phyloP scores from a whole-genome alignment of 1,140 invertebrate genomes.

The Cherax destructor region DNA sequence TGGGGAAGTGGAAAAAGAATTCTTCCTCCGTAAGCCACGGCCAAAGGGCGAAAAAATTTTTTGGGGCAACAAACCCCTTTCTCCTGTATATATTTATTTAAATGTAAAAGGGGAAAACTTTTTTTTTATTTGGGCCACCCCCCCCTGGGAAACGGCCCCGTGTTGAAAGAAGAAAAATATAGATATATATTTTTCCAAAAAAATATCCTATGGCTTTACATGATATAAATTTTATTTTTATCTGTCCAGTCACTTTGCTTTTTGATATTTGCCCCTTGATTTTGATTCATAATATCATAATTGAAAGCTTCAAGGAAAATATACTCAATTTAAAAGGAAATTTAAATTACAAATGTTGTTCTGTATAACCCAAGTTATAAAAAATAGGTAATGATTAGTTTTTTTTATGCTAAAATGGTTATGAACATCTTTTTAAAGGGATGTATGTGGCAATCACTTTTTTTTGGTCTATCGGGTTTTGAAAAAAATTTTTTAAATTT shows the following conservation, averaged over 20 bases:
- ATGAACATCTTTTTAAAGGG: neutral
- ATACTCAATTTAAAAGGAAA: neutral
- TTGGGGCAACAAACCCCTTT: no score
- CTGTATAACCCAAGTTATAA: neutral
- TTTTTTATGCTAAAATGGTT: neutral
- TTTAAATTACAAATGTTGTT: neutral
- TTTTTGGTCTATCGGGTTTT: slow-evolving; percentile 17
- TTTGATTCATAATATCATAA: neutral
- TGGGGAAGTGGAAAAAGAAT: no score
- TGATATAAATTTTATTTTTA: neutral
- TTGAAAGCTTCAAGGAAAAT: neutral
- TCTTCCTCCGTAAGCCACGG: no score
- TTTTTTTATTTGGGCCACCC: no score
- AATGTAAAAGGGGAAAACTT: no score
- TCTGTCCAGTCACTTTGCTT: slow-evolving; percentile 36
- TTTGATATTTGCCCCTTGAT: neutral
- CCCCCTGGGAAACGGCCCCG: no score
- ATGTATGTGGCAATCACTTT: neutral
- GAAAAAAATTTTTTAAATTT: slow-evolving; percentile 19
- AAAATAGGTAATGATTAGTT: neutral
- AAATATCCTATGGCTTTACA: neutral
- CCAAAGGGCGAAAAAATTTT: no score
- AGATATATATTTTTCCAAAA: neutral
- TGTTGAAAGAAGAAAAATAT: no score
- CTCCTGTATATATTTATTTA: no score